Percentiles rank a stretch among this genome's conserved stretches.
Evolutionary conservation across 2,888 invertebrate genomes (phyloP).

Genomic region (Caenorhabditis virilis): DNA sequence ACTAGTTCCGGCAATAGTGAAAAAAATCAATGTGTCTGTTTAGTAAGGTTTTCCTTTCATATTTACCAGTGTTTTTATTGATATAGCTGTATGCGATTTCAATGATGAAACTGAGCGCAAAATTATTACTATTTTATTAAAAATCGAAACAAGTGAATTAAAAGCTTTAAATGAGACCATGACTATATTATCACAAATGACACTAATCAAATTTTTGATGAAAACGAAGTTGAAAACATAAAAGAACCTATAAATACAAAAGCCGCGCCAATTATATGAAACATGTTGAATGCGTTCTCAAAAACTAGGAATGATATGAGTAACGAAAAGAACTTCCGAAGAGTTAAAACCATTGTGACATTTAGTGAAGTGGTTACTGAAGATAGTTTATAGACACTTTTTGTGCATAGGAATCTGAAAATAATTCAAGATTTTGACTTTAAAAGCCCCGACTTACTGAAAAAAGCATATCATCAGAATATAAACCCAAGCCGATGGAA

Average conservation of each 20-base stretch:
- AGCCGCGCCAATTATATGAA: conserved; percentile 88
- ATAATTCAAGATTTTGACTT: not conserved
- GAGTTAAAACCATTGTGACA: conserved; percentile 90
- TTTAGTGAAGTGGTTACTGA: conserved; percentile 85
- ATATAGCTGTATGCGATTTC: no score
- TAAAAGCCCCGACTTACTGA: no score
- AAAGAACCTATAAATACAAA: conserved; percentile 90
- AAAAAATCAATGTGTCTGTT: no score
- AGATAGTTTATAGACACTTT: conserved; percentile 87
- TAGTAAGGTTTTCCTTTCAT: no score
- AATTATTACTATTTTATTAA: no score
- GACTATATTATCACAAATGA: no score
- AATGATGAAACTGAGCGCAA: no score
- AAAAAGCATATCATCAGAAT: conserved; percentile 43
- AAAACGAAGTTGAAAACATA: conserved; percentile 80
- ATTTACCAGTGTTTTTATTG: no score
- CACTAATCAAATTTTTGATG: not conserved
- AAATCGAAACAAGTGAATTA: no score
- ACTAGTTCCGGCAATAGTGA: no score
- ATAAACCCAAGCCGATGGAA: conserved; percentile 77
- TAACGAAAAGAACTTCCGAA: conserved; percentile 90
- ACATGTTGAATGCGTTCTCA: conserved; percentile 85
- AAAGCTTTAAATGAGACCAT: no score
- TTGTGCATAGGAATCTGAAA: conserved; percentile 77
- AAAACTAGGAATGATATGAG: conserved; percentile 92